phyloP scores from a whole-genome alignment of 2,797 vertebrate species.

The Halcyon chelicuti region DNA sequence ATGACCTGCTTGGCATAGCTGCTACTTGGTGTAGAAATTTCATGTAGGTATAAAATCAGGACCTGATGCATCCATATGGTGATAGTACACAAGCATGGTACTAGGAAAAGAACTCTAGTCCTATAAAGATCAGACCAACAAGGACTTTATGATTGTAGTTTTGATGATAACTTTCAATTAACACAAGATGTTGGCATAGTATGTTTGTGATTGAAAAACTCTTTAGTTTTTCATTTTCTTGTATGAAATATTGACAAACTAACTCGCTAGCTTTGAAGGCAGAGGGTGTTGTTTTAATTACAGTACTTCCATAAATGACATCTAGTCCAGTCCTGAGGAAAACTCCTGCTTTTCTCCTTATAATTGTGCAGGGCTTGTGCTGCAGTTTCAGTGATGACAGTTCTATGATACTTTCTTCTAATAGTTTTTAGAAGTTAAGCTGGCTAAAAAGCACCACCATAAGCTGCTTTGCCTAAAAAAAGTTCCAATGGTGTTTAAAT shows the following conservation, averaged over 20 bases:
- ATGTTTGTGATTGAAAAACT: background rate
- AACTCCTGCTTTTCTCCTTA: background rate
- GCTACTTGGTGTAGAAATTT: background rate
- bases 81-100: background rate
- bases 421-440: background rate
- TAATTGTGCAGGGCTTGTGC: fast-evolving
- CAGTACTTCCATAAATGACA: background rate
- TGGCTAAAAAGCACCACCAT: background rate
- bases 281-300: background rate
- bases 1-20: background rate
- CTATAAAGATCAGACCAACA: background rate
- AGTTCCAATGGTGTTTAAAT: background rate
- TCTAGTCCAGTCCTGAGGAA: background rate
- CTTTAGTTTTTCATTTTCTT: background rate
- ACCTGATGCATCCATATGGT: background rate
- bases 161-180: background rate
- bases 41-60: background rate
- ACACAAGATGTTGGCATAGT: background rate
- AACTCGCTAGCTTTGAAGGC: background rate
- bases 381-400: background rate
- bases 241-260: background rate
- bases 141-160: background rate
- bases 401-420: background rate
- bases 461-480: background rate
- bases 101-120: background rate